phyloP scores from a whole-genome alignment of 2,113 vertebrate genomes.

The Cyprinodon brontotheroides region DNA sequence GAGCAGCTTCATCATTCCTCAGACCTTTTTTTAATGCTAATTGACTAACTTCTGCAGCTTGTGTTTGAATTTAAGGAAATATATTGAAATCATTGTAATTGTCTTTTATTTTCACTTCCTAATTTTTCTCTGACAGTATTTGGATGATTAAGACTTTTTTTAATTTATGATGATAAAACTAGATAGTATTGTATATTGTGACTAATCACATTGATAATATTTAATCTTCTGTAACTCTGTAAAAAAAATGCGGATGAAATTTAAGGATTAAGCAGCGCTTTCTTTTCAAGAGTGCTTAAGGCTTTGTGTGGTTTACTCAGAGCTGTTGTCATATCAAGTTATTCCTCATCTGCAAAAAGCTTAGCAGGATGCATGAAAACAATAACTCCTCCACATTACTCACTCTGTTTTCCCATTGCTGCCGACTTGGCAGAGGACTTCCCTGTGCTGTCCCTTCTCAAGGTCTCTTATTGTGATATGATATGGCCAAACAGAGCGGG shows the following conservation, averaged over 20 bases:
- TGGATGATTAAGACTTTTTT: neutral
- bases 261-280: constrained; percentile 11
- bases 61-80: neutral
- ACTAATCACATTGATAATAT: neutral
- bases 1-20: neutral
- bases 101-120: neutral
- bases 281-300: neutral
- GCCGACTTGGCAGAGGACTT: constrained; percentile 36
- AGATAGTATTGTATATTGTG: neutral
- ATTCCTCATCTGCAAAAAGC: constrained; percentile 34
- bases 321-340: constrained; percentile 38
- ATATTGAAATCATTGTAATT: neutral
- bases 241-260: constrained; percentile 1
- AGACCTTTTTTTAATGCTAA: neutral
- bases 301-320: constrained; percentile 27
- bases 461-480: constrained; percentile 35
- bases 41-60: neutral
- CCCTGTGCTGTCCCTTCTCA: constrained; percentile 28
- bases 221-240: neutral
- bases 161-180: neutral
- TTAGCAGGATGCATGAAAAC: constrained; percentile 8
- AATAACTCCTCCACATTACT: constrained; percentile 6
- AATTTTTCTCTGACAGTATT: neutral
- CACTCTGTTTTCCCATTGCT: constrained; percentile 2
- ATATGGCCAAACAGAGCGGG: neutral